These are phyloP conservation scores for Stomatorhinus ivindoensis DNA, from an alignment of 2,113 vertebrate genomes.

Conservation along the genomic window DNA sequence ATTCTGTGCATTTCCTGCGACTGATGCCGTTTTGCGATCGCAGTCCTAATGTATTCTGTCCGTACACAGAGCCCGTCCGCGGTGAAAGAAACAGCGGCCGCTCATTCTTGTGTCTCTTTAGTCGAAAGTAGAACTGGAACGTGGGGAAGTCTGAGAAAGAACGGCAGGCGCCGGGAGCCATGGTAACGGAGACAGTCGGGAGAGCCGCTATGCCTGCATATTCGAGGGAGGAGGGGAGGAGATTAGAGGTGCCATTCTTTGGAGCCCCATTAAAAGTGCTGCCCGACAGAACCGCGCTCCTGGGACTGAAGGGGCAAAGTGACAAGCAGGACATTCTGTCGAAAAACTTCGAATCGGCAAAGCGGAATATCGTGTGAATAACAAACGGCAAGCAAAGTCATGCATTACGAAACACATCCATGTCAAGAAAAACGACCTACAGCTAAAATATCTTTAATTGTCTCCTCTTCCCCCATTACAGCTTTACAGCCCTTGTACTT, in stretches of 20 bases:
- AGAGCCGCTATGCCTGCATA: constrained; percentile 15
- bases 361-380: background rate
- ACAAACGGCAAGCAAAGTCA: background rate
- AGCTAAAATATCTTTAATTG: background rate
- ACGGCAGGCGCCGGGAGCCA: constrained; percentile 34
- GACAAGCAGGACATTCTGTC: constrained; percentile 18
- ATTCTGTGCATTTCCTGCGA: background rate
- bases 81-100: background rate
- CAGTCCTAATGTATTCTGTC: background rate
- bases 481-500: background rate
- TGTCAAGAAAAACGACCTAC: background rate
- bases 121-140: constrained; percentile 10
- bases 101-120: background rate
- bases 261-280: constrained; percentile 28
- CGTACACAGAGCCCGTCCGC: background rate
- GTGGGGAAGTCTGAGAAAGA: background rate
- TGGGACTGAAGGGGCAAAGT: background rate
- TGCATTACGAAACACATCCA: background rate
- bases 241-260: constrained; percentile 8
- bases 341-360: background rate
- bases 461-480: background rate
- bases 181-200: constrained; percentile 31
- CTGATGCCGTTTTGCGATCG: background rate
- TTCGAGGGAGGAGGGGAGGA: constrained; percentile 13
- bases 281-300: background rate